Evolutionary conservation across 2,797 vertebrate genomes (phyloP), one percentile per base, ranked within the genome.

Genomic region (Lerista edwardsae): DNA sequence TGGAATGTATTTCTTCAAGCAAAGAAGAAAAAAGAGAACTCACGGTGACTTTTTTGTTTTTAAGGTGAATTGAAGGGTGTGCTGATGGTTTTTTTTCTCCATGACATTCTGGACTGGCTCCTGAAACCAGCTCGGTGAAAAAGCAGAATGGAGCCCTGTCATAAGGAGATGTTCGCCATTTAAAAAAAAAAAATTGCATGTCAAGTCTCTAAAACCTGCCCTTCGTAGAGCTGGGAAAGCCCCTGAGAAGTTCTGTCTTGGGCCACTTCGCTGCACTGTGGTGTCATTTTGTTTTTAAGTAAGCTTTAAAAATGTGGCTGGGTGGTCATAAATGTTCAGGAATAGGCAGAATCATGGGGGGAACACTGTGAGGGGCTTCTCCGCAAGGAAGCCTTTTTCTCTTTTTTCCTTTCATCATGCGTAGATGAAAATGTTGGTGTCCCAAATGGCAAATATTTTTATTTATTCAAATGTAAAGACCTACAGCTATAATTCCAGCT

Each of bases 391-490:
- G 15, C 29, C 21, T 64, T 68, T 41, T 3, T n/a, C 23, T 51
- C 12, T 19, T 9, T n/a, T n/a, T 31, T n/a, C 27, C 14, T n/a
- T 44, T 21, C 41, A 41, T 21, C 10, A 34, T 62, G 19, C 17
- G 77, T 79, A 64, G 75, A 0, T 1, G 82, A 75, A 51, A 87
- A 25, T 34, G 64, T 79, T 85, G n/a, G 72, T 1, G 59, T 84
- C 57, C 25, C 72, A 80, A 81, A 2, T 39, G 68, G n/a, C 91
- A 72, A 92, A 62, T 75, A 69, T 73, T 73, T n/a, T 85, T 94
- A 95, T 96, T 93, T 94, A 93, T 93, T 96, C 87, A 93, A 95
- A 91, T 92, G 82, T 71, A 84, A 92, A 92, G 84, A 86, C 94
- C 80, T 93, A 55, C 93, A 90, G 87, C 8, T 2, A 21, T 44